Base-by-base conservation (phyloP, 2,797 vertebrate species). In the Acanthiza pusilla region DNA sequence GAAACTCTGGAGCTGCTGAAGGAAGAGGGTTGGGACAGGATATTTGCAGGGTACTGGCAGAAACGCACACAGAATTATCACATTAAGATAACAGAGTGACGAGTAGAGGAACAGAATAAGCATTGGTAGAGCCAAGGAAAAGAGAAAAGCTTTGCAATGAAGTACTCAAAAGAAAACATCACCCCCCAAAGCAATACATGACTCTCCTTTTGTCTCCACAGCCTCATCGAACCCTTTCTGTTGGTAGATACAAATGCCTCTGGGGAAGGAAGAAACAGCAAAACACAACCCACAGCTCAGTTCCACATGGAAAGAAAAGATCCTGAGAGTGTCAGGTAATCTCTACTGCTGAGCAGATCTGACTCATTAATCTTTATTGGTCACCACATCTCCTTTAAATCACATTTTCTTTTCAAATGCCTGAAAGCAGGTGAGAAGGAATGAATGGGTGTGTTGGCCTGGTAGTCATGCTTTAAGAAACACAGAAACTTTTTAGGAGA, bases 151-250 rank as follows among this genome's bases (percentile, higher is more conserved):
- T 29, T 43, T 66, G 18, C 25, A 72, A 50, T 29, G 32, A 72
- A 72, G 23, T 17, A 10, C 10, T 48, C 60, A 29, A 82, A 83
- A 83, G 16, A 22, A 43, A 73, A 55, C 4, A 51, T n/a, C 26
- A 27, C 4, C 3, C 3, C 40, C 32, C 30, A 51, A 87, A 73
- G 5, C 13, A 70, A 53, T 16, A 32, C 0, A 3, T 1, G 5
- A 45, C 17, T 8, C 14, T 63, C 36, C 14, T 57, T 87, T 85
- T 40, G 12, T 29, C 22, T 74, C 17, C 0, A 58, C 16, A 55
- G 30, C 6, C 43, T 71, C 10, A 15, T 40, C 0, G 2, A 36
- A 57, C 5, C 4, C 13, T 30, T 67, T 84, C 61, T 75, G 3
- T 30, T 65, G 17, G 5, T 22, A 61, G n/a, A 18, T 60, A 45